Evolutionary conservation across 2,113 vertebrate species (phyloP), one percentile per base, ranked within the genome.

Genomic region (Leucopsar rothschildi): DNA sequence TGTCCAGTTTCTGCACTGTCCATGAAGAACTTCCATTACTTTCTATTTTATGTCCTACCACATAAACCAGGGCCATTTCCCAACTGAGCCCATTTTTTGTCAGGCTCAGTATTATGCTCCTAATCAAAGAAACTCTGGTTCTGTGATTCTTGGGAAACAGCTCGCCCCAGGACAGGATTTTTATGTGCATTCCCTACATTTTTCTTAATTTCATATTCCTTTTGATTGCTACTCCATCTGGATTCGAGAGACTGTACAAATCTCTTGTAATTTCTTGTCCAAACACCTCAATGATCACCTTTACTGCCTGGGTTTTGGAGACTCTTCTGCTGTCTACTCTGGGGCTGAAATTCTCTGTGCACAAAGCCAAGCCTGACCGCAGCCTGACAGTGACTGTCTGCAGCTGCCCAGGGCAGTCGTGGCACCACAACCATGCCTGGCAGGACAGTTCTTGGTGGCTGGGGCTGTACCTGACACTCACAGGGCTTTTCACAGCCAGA

Each of bases 261-360:
- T 14, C 40, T 92, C 94, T 55, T 87, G 68, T 93, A 90, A 39
- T 52, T 96, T 93, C 96, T 96, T 96, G 95, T 80, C 88, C 72
- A 90, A 78, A 88, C 85, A 71, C 72, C 68, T 92, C 64, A 0
- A 68, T 44, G 80, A 93, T 86, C 88, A 55, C 40, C 44, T 90
- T 86, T 25, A 47, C 52, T 83, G 47, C 68, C 71, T 29, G 33
- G 10, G 8, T 49, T 95, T 55, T 79, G 37, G 85, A 95, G 61
- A 27, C 57, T 69, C 72, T 70, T 42, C 77, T 72, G 87, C 66
- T 0, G 0, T 37, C 68, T 76, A 63, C 47, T 80, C 61, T 4
- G 5, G 39, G 50, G 17, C 33, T 0, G 0, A 84, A 92, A 88
- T 72, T 70, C 50, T 39, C 42, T 0, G 0, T 23, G 44, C 6